phyloP scores from a whole-genome alignment of 2,113 vertebrate genomes.

The Dicerorhinus sumatrensis region DNA sequence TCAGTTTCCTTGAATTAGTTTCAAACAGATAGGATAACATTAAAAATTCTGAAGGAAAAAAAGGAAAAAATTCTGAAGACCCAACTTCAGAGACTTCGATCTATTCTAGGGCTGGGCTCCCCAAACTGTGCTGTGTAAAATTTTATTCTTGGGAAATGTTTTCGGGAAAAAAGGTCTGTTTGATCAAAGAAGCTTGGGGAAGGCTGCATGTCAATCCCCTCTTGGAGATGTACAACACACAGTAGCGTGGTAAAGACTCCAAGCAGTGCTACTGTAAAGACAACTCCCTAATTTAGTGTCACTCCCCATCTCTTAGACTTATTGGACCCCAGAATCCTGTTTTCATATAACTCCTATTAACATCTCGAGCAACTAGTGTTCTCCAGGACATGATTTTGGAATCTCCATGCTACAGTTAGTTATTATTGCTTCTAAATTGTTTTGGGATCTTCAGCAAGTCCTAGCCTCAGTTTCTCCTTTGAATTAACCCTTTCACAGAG shows the following conservation, averaged over 20 bases:
- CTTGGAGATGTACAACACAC: background rate
- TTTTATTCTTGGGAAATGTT: conserved; percentile 16
- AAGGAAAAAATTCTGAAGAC: background rate
- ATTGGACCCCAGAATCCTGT: background rate
- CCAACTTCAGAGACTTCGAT: background rate
- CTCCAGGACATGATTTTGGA: background rate
- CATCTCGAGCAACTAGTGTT: background rate
- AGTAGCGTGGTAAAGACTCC: fast-evolving
- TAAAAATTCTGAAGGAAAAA: background rate
- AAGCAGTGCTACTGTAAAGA: background rate
- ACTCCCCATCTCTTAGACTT: background rate
- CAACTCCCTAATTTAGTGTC: background rate
- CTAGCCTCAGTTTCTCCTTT: background rate
- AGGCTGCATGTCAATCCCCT: background rate
- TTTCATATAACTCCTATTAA: background rate
- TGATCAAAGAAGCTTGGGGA: background rate
- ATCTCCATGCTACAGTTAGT: background rate
- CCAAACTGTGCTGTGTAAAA: background rate
- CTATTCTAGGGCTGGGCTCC: background rate
- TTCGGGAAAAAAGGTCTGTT: background rate
- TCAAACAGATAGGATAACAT: conserved; percentile 30
- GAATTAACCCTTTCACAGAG: background rate
- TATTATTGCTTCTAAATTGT: background rate
- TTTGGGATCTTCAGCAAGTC: conserved; percentile 2
- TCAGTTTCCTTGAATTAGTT: conserved; percentile 31